These are phyloP conservation scores for Hyles lineata DNA, from an alignment of 2,888 invertebrate species.

Conservation along the genomic window DNA sequence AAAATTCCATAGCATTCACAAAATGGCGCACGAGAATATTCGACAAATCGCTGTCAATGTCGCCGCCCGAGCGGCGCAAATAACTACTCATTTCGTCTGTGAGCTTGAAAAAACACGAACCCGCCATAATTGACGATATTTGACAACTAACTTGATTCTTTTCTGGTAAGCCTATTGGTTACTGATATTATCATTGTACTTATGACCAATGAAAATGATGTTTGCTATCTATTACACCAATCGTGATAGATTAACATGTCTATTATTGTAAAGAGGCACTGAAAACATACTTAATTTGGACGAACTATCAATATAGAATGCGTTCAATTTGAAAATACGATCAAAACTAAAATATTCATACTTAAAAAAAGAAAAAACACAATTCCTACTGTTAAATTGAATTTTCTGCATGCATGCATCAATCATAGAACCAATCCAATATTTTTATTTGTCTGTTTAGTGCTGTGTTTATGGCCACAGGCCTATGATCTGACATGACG, in stretches of 20 bases:
- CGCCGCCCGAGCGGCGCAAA: conserved; percentile 79
- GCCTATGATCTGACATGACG: too few species aligned
- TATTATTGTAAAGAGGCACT: background rate
- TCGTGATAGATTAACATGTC: conserved; percentile 31
- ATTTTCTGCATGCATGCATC: too few species aligned
- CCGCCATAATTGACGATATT: conserved; percentile 76
- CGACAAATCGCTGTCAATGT: conserved; percentile 82
- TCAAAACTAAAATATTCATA: background rate
- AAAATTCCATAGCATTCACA: conserved; percentile 75
- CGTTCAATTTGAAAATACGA: conserved; percentile 6
- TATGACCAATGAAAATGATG: conserved; percentile 35
- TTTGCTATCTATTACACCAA: background rate
- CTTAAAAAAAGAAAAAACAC: background rate
- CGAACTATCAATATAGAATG: conserved; percentile 34
- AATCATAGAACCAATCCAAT: too few species aligned
- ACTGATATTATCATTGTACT: accelerated
- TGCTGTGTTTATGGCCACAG: too few species aligned
- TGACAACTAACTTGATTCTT: conserved; percentile 50
- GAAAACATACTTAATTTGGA: background rate
- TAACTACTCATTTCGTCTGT: conserved; percentile 81
- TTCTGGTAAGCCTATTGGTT: conserved; percentile 40
- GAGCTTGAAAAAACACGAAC: conserved; percentile 81
- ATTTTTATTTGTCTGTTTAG: too few species aligned
- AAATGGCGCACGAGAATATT: conserved; percentile 82
- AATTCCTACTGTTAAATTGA: background rate